Base-by-base conservation (phyloP, 1,140 invertebrate species). In the Drosophila busckii region DNA sequence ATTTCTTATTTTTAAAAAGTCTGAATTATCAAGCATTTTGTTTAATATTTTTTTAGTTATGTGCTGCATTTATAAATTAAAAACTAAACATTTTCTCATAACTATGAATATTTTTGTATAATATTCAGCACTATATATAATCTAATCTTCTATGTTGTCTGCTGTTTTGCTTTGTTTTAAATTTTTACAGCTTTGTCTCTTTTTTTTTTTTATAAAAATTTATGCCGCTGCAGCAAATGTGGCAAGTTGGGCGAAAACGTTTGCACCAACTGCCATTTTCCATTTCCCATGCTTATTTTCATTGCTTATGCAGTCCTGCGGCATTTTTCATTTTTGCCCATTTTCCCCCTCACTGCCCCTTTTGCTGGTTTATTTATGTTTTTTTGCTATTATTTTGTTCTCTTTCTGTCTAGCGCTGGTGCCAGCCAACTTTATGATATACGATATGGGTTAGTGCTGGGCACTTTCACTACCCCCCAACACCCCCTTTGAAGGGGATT, bases 291-390 rank as follows among this genome's bases (percentile, higher is more conserved):
- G 2, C 38, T 13, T 7, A 7, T 25, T n/a, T 15, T 13, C 8
- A 42, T 16, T 20, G 8, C 45, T 12, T 23, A 25, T 17, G 31
- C 56, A 44, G 20, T 10, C 49, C 63, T 38, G 42, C 41, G 53
- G 67, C 59, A 64, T 70, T 70, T 70, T 70, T 70, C 53, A 70
- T 70, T 55, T 61, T 70, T 38, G 31, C 29, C 28, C 26, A 23
- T 23, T 26, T 16, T 29, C 6, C 23, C 16, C n/a, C 42, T 6
- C 7, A 6, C 4, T n/a, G n/a, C n/a, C n/a, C n/a, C n/a, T 20
- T 3, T 8, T 15, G 4, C 16, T 4, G 1, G 9, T 29, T 22
- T 7, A 8, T 13, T 13, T n/a, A n/a, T n/a, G n/a, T 42, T 35
- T 25, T 15, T 16, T 4, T 2, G 19, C n/a, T 7, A 13, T 35